Evolutionary conservation across 1,140 invertebrate genomes (phyloP).

Genomic region (Zaprionus africanus): DNA sequence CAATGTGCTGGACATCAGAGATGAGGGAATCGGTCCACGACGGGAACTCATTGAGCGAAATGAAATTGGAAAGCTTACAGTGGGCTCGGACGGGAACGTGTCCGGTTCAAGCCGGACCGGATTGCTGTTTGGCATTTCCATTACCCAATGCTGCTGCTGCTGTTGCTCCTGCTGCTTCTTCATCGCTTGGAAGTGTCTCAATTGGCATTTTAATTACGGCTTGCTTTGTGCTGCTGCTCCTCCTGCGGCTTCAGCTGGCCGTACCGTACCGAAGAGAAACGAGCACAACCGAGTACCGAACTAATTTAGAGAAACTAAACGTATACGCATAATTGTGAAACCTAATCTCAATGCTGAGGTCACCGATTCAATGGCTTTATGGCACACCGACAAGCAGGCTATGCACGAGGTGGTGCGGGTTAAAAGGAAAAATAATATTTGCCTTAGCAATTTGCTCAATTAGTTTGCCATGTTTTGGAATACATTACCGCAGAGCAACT

Average conservation of each 20-base stretch:
- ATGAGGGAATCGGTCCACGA: slow-evolving; percentile 33
- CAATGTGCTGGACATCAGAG: slow-evolving; percentile 37
- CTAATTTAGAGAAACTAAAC: slow-evolving; percentile 15
- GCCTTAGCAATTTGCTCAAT: slow-evolving; percentile 41
- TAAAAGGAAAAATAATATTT: slow-evolving; percentile 41
- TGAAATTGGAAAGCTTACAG: slow-evolving; percentile 69
- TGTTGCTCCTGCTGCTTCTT: slow-evolving; percentile 26
- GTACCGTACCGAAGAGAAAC: neutral
- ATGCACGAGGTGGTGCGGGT: neutral
- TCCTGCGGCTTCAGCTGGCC: neutral
- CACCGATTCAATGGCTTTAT: slow-evolving; percentile 45
- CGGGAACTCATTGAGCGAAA: slow-evolving; percentile 48
- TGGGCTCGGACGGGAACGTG: slow-evolving; percentile 10
- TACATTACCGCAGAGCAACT: slow-evolving; percentile 13
- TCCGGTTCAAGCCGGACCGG: neutral
- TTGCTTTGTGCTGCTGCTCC: slow-evolving; percentile 28
- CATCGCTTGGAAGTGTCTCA: slow-evolving; percentile 55
- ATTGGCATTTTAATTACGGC: slow-evolving; percentile 78
- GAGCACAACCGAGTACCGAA: neutral
- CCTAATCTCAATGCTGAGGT: slow-evolving; percentile 37
- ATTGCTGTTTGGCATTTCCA: slow-evolving; percentile 47
- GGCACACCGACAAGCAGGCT: slow-evolving; percentile 5
- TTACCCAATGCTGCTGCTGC: slow-evolving; percentile 24
- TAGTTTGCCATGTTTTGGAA: slow-evolving; percentile 29
- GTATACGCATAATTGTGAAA: slow-evolving; percentile 25